A percentile compares a stretch with the other conserved stretches of the same genome.
phyloP scores from a whole-genome alignment of 2,888 invertebrate species.

The Hecatera dysodea region DNA sequence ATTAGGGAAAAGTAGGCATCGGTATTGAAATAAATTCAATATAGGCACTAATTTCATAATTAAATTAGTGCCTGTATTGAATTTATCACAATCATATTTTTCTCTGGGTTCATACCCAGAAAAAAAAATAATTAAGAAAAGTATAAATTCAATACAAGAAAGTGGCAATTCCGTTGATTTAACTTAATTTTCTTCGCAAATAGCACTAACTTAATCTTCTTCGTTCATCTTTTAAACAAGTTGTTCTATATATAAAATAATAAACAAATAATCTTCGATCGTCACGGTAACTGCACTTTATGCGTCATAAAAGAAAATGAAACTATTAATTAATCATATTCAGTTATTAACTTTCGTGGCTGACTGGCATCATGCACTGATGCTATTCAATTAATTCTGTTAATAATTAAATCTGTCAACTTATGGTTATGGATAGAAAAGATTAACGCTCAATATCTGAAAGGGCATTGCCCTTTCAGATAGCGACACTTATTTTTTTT shows the following conservation, averaged over 20 bases:
- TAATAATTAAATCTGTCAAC: neutral
- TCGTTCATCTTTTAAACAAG: neutral
- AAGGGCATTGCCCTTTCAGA: neutral
- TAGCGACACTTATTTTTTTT: no score
- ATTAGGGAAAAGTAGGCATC: no score
- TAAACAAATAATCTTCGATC: slow-evolving; percentile 22
- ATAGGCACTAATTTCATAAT: no score
- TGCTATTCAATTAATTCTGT: neutral
- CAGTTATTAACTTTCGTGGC: slow-evolving; percentile 17
- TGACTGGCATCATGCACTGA: neutral
- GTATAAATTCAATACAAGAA: no score
- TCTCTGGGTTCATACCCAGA: no score
- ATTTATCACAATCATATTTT: no score
- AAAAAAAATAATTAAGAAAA: no score
- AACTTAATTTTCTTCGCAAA: no score
- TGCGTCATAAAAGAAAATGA: slow-evolving; percentile 18
- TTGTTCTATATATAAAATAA: slow-evolving; percentile 7
- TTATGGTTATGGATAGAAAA: neutral
- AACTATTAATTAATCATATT: slow-evolving; percentile 2
- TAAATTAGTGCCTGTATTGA: no score
- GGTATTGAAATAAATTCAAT: no score
- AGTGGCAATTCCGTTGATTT: neutral
- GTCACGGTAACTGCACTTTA: slow-evolving; percentile 17
- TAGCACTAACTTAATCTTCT: neutral
- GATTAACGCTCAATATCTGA: neutral